Percentiles rank a stretch among this genome's conserved stretches.
These are phyloP conservation scores for Glomeris maerens DNA, from an alignment of 1,140 invertebrate species.

Conservation along the genomic window DNA sequence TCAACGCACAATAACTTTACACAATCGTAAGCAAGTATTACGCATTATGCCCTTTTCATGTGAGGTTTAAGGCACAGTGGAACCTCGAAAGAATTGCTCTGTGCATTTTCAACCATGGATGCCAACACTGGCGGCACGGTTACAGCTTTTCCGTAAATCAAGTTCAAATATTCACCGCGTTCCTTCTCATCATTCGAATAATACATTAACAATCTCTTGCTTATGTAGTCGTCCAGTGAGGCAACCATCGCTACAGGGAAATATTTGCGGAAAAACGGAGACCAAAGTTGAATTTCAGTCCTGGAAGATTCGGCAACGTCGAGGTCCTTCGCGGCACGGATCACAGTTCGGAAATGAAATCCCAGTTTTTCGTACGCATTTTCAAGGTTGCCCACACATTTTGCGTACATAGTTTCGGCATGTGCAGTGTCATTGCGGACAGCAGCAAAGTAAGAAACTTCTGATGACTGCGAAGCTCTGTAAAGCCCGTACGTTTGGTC, in stretches of 20 bases:
- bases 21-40: not conserved
- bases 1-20: not conserved
- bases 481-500: slow-evolving; percentile 37
- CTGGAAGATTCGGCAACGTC: slow-evolving; percentile 43
- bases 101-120: slow-evolving; percentile 6
- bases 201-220: slow-evolving; percentile 46
- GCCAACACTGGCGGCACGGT: not conserved
- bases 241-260: slow-evolving; percentile 49
- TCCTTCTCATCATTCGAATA: slow-evolving; percentile 37
- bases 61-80: too few relatives aligned
- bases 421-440: slow-evolving; percentile 30
- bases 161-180: slow-evolving; percentile 39
- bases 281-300: slow-evolving; percentile 50
- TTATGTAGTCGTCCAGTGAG: slow-evolving; percentile 45
- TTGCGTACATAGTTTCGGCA: slow-evolving; percentile 34
- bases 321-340: slow-evolving; percentile 38
- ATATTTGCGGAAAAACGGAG: slow-evolving; percentile 38
- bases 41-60: too few relatives aligned
- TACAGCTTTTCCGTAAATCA: slow-evolving; percentile 46
- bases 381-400: slow-evolving; percentile 32
- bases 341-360: slow-evolving; percentile 44
- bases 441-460: slow-evolving; percentile 40
- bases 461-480: slow-evolving; percentile 43
- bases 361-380: slow-evolving; percentile 40
- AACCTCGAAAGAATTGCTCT: not conserved